Evolutionary conservation across 53 echinoderm and acorn worm species (phyloP), one percentile per base, ranked within the genome.

Genomic region (Henricia sp.): DNA sequence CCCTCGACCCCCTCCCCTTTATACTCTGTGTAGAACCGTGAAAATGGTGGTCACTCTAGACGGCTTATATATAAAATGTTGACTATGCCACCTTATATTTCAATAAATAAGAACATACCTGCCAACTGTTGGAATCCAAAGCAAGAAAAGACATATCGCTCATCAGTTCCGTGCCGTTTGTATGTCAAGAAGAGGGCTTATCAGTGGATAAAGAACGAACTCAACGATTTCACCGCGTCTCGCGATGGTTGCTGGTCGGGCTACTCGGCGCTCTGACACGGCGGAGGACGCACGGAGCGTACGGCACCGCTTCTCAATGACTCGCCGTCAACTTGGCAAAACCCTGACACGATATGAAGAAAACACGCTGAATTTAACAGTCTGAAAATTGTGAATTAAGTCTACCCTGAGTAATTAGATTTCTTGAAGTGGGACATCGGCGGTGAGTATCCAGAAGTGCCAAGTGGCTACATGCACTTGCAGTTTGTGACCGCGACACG

Each of bases 121-220:
- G 86, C 86, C 86, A 86, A 51, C 67, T 75, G 68, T 86, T 86
- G 37, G 86, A 86, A 36, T 86, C 86, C 76, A 86, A 54, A 52
- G 86, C 86, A 14, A 86, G 68, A 52, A 86, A 86, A 50, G 86
- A 86, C 86, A 86, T 86, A 58, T 60, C 69, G 85, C 46, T 67
- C 75, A 86, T 52, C 67, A 76, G 76, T 50, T 67, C 74, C 19
- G 42, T 25, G 5, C 25, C 51, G 4, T 41, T 34, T 67, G 5
- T 20, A 85, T 50, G 65, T 50, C 58, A 73, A 64, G 17, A 58
- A 59, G 59, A 34, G 65, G 24, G 20, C 25, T 34, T 19, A 26
- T 23, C 3, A 34, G 20, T 13, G 36, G 20, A 54, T 24, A 6
- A 23, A 42, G 30, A 12, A 30, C 34, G 34, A 41, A 32, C 20